Conservation (phyloP, 2,113 vertebrate genomes). For the Sinocyclocheilus anshuiensis region DNA sequence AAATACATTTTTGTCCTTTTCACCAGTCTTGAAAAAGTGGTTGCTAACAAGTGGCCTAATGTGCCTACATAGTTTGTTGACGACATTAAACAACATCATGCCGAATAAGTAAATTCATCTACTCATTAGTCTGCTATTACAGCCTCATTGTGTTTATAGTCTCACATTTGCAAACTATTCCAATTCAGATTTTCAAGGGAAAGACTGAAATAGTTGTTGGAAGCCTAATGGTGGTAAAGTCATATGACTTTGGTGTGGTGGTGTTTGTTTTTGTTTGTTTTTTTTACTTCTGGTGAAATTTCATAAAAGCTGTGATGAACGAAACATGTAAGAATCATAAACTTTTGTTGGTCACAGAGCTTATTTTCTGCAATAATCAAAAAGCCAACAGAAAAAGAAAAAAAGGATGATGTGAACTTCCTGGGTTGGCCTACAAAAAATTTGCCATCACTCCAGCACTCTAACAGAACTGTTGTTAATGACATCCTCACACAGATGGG, state of each 20-base stretch:
- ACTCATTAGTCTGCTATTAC: background rate
- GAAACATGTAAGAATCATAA: background rate
- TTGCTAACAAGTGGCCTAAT: background rate
- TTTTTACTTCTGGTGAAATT: too few species aligned
- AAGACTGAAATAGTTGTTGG: background rate
- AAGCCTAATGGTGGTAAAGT: background rate
- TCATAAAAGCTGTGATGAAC: too few species aligned
- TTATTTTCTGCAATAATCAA: background rate
- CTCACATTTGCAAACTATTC: background rate
- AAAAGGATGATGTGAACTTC: too few species aligned
- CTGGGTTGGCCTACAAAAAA: background rate
- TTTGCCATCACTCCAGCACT: background rate
- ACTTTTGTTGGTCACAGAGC: background rate
- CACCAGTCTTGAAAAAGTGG: background rate
- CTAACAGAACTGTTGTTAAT: background rate
- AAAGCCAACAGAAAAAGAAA: background rate
- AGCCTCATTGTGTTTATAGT: background rate
- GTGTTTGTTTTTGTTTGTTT: too few species aligned
- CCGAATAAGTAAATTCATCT: background rate
- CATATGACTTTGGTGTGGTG: too few species aligned
- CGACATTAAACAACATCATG: background rate
- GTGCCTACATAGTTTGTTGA: background rate
- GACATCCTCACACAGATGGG: background rate
- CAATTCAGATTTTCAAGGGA: too few species aligned
- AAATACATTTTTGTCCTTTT: background rate